Base-by-base conservation (phyloP, 1,140 invertebrate genomes). In the Neuroterus valhalla region DNA sequence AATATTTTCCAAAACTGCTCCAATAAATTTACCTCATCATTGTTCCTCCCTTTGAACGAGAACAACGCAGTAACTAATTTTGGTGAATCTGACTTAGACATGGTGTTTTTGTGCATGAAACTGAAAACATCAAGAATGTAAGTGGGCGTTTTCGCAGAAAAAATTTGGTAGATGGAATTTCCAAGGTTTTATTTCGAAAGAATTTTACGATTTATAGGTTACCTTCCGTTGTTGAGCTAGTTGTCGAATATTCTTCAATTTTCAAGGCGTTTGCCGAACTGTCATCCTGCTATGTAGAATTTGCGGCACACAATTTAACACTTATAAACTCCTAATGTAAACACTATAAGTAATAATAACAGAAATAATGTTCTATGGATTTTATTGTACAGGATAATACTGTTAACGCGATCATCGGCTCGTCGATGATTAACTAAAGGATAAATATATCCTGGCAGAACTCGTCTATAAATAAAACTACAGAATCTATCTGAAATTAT, bases 41-140 rank as follows among this genome's bases (percentile, higher is more conserved):
- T 99, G 87, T 99, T 99, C 88, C 94, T 95, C 66, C 97, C 97
- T 91, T 96, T 96, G 88, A 98, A 99, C 75, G 96, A 95, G 90
- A 96, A 97, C 66, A 98, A 91, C 74, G 97, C 97, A 87, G 96
- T 95, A 11, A 98, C 97, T 78, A 96, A 91, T 85, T 94, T 92
- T 81, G 94, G 93, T 86, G 93, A 92, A 78, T 89, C 89, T 21
- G 78, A 23, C 44, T 89, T 90, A 77, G 88, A 86, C 89, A 90
- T 90, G 68, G 21, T 74, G 50, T 31, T 31, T 62, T 62, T n/a
- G 55, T 62, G 55, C 26, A 43, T 68, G 23, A 55, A 66, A 71
- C 73, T 70, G 50, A 69, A 42, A 71, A 66, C 14, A 23, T 26
- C 19, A 66, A 71, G 52, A 68, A 62, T 62, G 55, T 62, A 26